Percentiles rank a stretch among this genome's conserved stretches.
phyloP scores from a whole-genome alignment of 2,113 vertebrate species.

The Tychaedon coryphoeus region DNA sequence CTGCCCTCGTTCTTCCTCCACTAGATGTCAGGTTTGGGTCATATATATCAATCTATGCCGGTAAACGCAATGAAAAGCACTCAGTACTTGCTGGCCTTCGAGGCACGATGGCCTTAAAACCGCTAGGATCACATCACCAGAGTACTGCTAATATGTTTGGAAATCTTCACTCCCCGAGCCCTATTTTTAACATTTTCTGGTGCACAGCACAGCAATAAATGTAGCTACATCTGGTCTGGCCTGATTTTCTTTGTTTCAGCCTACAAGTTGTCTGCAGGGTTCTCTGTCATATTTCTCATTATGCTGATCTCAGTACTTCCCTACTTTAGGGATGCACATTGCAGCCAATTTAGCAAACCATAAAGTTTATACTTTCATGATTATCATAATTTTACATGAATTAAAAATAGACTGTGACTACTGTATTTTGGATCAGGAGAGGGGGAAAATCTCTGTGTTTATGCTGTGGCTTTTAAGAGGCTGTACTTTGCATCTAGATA shows the following conservation, averaged over 20 bases:
- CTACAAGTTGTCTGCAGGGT: neutral
- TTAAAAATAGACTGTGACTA: neutral
- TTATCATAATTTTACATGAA: neutral
- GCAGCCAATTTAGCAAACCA: neutral
- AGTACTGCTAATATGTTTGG: neutral
- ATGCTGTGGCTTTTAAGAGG: neutral
- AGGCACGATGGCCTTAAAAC: neutral
- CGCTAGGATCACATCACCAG: neutral
- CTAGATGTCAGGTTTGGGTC: slow-evolving; percentile 64
- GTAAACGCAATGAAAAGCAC: neutral
- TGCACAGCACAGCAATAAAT: neutral
- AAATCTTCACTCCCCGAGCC: neutral
- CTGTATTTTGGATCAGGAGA: neutral
- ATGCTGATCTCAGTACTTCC: neutral
- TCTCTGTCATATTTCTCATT: neutral
- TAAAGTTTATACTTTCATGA: neutral
- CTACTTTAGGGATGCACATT: neutral
- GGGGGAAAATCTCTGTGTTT: neutral
- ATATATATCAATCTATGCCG: neutral
- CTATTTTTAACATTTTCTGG: neutral
- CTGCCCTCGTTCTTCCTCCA: neutral
- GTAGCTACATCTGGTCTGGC: neutral
- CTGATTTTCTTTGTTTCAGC: neutral
- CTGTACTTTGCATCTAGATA: neutral
- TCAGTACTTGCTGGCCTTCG: neutral